These are phyloP conservation scores for Rotaria sp. DNA, from an alignment of 2,888 invertebrate genomes.

Conservation along the genomic window DNA sequence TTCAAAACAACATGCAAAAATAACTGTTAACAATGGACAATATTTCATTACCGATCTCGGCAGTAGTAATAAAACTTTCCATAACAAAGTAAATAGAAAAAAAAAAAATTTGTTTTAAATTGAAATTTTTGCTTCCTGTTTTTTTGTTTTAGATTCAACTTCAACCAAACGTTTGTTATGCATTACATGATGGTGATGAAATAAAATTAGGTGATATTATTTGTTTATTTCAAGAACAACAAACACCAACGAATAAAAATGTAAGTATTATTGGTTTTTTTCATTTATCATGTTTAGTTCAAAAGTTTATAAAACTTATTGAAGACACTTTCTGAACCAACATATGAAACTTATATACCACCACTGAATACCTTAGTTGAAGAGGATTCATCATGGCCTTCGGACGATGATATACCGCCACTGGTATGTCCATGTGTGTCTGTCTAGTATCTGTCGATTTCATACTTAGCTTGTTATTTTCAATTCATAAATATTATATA, in stretches of 20 bases:
- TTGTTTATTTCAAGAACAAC: not conserved
- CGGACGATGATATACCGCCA: not conserved
- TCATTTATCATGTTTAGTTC: too few relatives aligned
- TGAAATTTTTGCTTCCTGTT: not conserved
- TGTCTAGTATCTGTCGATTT: not conserved
- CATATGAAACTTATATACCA: not conserved
- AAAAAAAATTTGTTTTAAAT: not conserved
- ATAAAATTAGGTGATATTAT: not conserved
- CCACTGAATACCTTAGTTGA: not conserved
- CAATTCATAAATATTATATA: too few relatives aligned
- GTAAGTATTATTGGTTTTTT: not conserved
- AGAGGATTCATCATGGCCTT: not conserved
- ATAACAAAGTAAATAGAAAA: not conserved
- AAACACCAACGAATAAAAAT: not conserved
- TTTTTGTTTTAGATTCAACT: not conserved
- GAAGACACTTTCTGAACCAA: not conserved
- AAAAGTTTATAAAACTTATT: not conserved
- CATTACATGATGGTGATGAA: not conserved
- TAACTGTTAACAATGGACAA: not conserved
- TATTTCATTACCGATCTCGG: not conserved
- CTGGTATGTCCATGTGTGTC: not conserved
- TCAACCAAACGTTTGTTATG: slow-evolving; percentile 15
- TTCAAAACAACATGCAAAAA: slow-evolving; percentile 25
- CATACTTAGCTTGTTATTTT: too few relatives aligned
- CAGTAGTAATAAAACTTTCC: slow-evolving; percentile 13